Evolutionary conservation across 2,113 vertebrate genomes (phyloP).

Genomic region (Galbula dea): DNA sequence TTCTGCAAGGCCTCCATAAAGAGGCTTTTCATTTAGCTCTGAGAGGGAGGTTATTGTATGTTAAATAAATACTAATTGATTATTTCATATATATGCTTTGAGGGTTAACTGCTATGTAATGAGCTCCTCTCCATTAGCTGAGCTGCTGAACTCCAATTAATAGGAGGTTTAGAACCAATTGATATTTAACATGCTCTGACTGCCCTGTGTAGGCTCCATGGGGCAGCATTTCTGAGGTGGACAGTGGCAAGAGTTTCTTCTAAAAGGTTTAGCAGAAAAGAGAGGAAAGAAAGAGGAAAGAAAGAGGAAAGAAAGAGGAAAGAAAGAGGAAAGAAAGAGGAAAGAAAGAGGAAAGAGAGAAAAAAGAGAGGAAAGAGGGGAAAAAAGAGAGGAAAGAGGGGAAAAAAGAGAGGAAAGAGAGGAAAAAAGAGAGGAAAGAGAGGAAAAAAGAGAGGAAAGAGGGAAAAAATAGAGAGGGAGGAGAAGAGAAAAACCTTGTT

Average conservation of each 20-base stretch:
- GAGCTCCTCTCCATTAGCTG: conserved; percentile 55
- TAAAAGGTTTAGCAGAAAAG: too few relatives aligned
- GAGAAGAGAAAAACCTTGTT: not conserved
- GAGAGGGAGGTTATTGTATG: conserved; percentile 64
- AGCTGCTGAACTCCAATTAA: conserved; percentile 62
- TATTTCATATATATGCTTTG: conserved; percentile 63
- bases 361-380: too few relatives aligned
- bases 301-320: too few relatives aligned
- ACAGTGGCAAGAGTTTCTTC: not conserved
- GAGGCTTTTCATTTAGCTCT: conserved; percentile 51
- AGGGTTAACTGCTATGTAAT: conserved; percentile 67
- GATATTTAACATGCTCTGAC: conserved; percentile 49
- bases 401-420: too few relatives aligned
- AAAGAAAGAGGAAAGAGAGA: too few relatives aligned
- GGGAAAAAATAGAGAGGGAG: too few relatives aligned
- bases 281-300: too few relatives aligned
- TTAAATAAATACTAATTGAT: conserved; percentile 76
- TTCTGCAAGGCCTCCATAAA: not conserved
- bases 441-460: too few relatives aligned
- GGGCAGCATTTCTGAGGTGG: conserved; percentile 35
- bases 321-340: too few relatives aligned
- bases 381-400: too few relatives aligned
- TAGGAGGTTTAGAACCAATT: conserved; percentile 65
- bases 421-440: too few relatives aligned
- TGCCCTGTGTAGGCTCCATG: conserved; percentile 2